Evolutionary conservation across 2,888 invertebrate genomes (phyloP).

Genomic region (Epiblema foenella): DNA sequence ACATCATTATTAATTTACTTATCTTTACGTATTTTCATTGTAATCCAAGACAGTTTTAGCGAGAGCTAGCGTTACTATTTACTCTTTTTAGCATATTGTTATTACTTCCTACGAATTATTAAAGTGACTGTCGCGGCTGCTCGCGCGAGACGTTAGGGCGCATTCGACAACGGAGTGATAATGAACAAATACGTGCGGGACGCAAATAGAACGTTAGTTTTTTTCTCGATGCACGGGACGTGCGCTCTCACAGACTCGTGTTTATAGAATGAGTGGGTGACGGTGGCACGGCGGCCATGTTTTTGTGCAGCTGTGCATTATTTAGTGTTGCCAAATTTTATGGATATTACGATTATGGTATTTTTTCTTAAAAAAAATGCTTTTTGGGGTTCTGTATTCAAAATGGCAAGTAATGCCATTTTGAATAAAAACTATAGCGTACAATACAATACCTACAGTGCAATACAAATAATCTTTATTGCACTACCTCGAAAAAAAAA

Average conservation of each 20-base stretch:
- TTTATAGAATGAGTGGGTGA: slow-evolving; percentile 23
- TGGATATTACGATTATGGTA: neutral
- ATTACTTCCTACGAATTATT: slow-evolving; percentile 3
- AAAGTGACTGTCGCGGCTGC: slow-evolving; percentile 10
- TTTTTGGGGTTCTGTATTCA: neutral
- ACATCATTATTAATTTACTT: neutral
- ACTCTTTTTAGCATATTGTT: slow-evolving; percentile 3
- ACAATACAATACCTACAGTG: too few species aligned
- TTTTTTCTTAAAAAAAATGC: neutral
- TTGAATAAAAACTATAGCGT: too few species aligned
- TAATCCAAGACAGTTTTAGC: slow-evolving; percentile 10
- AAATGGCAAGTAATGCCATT: too few species aligned
- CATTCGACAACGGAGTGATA: slow-evolving; percentile 3
- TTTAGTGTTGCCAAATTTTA: slow-evolving; percentile 10
- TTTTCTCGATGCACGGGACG: neutral
- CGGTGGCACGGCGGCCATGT: slow-evolving; percentile 12
- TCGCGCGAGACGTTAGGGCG: slow-evolving; percentile 23
- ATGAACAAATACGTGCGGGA: slow-evolving; percentile 10
- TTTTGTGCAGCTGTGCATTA: slow-evolving; percentile 5
- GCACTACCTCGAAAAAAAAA: too few species aligned
- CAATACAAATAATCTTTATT: too few species aligned
- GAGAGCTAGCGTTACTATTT: neutral
- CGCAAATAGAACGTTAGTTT: slow-evolving; percentile 22
- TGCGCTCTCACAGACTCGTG: slow-evolving; percentile 12
- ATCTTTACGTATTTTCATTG: slow-evolving; percentile 3